These are phyloP conservation scores for Synergus itoensis DNA, from an alignment of 2,888 invertebrate species.

Conservation along the genomic window DNA sequence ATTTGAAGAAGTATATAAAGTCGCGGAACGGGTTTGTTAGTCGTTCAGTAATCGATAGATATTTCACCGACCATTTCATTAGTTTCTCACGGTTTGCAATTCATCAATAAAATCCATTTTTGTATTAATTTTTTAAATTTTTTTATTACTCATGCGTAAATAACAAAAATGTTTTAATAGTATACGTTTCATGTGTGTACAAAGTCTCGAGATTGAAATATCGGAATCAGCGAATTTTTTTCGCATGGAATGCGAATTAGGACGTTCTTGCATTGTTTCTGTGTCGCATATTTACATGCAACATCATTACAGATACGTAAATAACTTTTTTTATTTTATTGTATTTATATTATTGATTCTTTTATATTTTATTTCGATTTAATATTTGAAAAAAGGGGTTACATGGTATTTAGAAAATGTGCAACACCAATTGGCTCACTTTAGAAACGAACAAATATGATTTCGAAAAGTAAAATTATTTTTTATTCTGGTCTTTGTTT, in stretches of 20 bases:
- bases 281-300: slow-evolving; percentile 31
- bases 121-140: neutral
- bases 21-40: slow-evolving; percentile 15
- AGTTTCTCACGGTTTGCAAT: neutral
- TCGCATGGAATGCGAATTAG: slow-evolving; percentile 39
- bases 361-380: neutral
- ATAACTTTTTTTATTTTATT: neutral
- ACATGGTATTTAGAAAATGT: slow-evolving; percentile 56
- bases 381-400: slow-evolving; percentile 24
- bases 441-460: slow-evolving; percentile 27
- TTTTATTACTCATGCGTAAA: neutral
- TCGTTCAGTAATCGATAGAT: slow-evolving; percentile 19
- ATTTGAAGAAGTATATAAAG: neutral
- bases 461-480: slow-evolving; percentile 19
- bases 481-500: slow-evolving; percentile 37
- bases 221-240: neutral
- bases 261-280: slow-evolving; percentile 26
- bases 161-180: neutral
- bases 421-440: slow-evolving; percentile 70
- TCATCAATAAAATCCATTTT: neutral
- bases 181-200: neutral
- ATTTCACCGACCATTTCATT: slow-evolving; percentile 15
- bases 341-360: neutral
- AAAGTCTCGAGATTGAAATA: neutral
- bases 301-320: neutral